Evolutionary conservation across 2,888 invertebrate species (phyloP).

Genomic region (Xestia ashworthii): DNA sequence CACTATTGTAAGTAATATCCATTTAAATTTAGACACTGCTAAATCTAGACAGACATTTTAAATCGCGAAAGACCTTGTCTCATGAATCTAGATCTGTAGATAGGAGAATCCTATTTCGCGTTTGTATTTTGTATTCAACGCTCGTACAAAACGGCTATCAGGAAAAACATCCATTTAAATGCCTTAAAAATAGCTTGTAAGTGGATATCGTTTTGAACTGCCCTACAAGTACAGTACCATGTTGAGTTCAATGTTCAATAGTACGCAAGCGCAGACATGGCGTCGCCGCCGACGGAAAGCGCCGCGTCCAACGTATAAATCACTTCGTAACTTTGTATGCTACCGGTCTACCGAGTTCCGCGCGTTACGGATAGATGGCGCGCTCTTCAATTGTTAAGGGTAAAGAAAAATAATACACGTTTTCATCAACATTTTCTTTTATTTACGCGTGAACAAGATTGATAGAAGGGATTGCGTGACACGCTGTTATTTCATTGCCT

Average conservation of each 20-base stretch:
- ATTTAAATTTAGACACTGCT: constrained; percentile 52
- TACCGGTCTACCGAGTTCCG: constrained; percentile 77
- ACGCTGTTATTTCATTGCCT: constrained; percentile 71
- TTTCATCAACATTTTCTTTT: constrained; percentile 30
- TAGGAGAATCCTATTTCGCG: constrained; percentile 27
- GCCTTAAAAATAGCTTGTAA: constrained; percentile 42
- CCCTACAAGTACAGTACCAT: constrained; percentile 38
- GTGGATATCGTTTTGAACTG: constrained; percentile 37
- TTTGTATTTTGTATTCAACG: constrained; percentile 42
- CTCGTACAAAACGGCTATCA: constrained; percentile 28
- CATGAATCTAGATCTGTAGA: constrained; percentile 41
- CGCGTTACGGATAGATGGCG: constrained; percentile 81
- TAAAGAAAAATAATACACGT: background rate
- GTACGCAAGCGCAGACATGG: constrained; percentile 54
- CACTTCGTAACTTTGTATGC: constrained; percentile 59
- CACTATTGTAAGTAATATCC: constrained; percentile 59
- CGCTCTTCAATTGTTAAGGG: constrained; percentile 38
- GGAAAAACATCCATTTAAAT: constrained; percentile 29
- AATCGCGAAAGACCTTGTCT: constrained; percentile 45
- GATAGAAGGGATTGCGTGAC: constrained; percentile 62
- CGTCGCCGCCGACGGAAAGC: constrained; percentile 65
- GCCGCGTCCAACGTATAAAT: constrained; percentile 65
- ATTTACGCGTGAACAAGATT: constrained; percentile 50
- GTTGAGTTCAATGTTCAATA: constrained; percentile 47
- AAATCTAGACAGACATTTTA: constrained; percentile 36